Conservation (phyloP, 2,113 vertebrate species). For the Pampusana beccarii region DNA sequence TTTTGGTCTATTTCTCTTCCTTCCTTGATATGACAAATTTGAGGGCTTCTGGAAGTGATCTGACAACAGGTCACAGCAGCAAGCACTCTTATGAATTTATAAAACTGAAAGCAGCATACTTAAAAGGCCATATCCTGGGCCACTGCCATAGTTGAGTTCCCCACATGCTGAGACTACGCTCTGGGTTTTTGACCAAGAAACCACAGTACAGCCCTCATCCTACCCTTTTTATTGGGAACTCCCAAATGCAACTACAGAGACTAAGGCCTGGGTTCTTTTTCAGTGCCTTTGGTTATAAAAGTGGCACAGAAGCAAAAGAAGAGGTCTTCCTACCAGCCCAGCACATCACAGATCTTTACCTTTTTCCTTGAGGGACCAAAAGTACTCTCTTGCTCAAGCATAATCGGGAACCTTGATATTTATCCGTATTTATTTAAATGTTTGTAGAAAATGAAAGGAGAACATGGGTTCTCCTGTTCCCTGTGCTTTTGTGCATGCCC, state of each 20-base stretch:
- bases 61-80: neutral
- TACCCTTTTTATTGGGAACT: neutral
- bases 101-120: neutral
- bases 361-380: neutral
- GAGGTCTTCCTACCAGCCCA: neutral
- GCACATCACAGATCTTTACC: neutral
- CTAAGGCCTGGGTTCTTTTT: neutral
- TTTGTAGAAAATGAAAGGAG: neutral
- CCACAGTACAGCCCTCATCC: neutral
- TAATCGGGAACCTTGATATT: neutral
- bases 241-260: neutral
- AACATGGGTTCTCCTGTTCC: neutral
- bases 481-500: neutral
- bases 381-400: neutral
- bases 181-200: neutral
- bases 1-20: neutral
- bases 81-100: neutral
- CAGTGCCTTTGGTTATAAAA: neutral
- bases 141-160: neutral
- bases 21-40: accelerated
- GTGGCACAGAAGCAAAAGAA: neutral
- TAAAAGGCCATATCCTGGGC: neutral
- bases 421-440: neutral
- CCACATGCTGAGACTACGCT: neutral
- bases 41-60: neutral